Conservation (phyloP, 2,888 invertebrate species). For the Dasysyrphus tricinctus region DNA sequence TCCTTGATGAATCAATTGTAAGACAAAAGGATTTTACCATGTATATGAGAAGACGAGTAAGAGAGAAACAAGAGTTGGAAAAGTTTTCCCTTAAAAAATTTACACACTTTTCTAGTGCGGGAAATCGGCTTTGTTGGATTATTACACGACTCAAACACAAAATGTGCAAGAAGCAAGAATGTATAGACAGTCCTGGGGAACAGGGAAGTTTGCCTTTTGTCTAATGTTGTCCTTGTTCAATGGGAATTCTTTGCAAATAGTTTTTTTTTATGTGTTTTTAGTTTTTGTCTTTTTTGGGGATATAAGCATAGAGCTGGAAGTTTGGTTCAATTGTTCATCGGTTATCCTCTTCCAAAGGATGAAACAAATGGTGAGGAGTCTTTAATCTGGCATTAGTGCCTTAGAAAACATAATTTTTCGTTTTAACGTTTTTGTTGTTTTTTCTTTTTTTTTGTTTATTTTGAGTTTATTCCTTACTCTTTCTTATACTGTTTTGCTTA, state of each 20-base stretch:
- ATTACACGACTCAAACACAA: conserved; percentile 63
- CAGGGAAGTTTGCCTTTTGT: conserved; percentile 52
- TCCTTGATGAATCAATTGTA: conserved; percentile 74
- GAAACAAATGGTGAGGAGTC: conserved; percentile 56
- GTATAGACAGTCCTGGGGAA: not conserved
- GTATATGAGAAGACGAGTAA: not conserved
- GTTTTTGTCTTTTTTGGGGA: conserved; percentile 2
- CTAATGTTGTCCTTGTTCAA: conserved; percentile 60
- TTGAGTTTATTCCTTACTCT: not conserved
- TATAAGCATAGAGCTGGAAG: conserved; percentile 28
- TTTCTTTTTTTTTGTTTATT: not conserved
- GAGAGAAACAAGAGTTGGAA: conserved; percentile 7
- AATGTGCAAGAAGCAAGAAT: conserved; percentile 18
- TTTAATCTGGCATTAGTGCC: conserved; percentile 71
- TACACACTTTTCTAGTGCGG: conserved; percentile 35
- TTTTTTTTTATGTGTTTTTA: conserved; percentile 29
- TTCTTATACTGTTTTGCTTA: conserved; percentile 45
- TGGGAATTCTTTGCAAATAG: conserved; percentile 68
- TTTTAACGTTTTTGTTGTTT: not conserved
- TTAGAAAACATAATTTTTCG: conserved; percentile 67
- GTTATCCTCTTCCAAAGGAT: conserved; percentile 59
- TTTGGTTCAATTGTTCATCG: conserved; percentile 66
- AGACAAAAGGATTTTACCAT: conserved; percentile 68
- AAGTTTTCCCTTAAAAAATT: conserved; percentile 28
- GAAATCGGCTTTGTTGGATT: conserved; percentile 55